Percentiles rank a stretch among this genome's conserved stretches.
phyloP scores from a whole-genome alignment of 2,113 vertebrate genomes.

The Raphicerus campestris region DNA sequence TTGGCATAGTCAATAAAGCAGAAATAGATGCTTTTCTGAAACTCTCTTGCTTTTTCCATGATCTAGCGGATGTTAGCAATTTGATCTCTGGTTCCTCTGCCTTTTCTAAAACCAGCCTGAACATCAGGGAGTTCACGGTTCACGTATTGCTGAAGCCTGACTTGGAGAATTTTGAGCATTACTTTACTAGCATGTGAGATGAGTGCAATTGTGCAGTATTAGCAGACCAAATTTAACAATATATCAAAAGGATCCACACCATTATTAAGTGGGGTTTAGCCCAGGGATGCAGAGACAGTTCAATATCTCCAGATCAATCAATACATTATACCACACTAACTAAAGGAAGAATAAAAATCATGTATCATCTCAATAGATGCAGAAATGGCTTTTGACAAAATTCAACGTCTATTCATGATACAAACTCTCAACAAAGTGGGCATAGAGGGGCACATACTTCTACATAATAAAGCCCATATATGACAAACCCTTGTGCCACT shows the following conservation, averaged over 20 bases:
- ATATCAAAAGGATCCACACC: not conserved
- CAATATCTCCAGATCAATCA: not conserved
- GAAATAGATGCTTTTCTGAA: too few relatives aligned
- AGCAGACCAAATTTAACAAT: not conserved
- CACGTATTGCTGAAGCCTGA: too few relatives aligned
- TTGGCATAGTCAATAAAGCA: too few relatives aligned
- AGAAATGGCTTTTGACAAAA: not conserved
- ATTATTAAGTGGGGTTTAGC: not conserved
- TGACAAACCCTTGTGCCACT: not conserved
- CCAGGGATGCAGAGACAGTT: not conserved
- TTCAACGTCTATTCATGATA: not conserved
- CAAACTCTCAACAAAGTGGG: not conserved
- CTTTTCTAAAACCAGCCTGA: too few relatives aligned
- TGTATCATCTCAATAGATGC: not conserved
- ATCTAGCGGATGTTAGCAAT: too few relatives aligned
- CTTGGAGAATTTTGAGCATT: too few relatives aligned
- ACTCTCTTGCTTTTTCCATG: too few relatives aligned
- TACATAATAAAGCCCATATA: not conserved
- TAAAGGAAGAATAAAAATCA: not conserved
- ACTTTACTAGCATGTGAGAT: too few relatives aligned
- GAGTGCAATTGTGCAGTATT: not conserved
- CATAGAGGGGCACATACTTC: not conserved
- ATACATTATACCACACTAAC: not conserved
- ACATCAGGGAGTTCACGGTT: too few relatives aligned
- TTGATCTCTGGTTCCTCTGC: too few relatives aligned